Conservation (phyloP, 2,888 invertebrate species). For the Agrochola litura region DNA sequence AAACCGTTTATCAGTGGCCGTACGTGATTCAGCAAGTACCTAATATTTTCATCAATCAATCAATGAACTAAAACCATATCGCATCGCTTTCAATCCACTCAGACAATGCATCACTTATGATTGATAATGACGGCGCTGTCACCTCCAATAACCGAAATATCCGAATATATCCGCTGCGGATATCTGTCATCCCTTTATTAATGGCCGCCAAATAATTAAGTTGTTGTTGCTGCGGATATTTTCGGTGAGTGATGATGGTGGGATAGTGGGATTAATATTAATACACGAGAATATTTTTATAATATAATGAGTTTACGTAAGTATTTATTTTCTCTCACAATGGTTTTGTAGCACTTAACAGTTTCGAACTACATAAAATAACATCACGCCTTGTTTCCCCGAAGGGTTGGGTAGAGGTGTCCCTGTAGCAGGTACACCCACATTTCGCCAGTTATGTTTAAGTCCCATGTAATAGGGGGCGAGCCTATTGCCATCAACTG, state of each 20-base stretch:
- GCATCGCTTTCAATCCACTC: slow-evolving; percentile 4
- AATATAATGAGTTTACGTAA: background rate
- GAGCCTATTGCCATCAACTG: no score
- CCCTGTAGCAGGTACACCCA: no score
- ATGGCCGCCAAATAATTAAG: slow-evolving; percentile 37
- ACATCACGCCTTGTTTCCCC: no score
- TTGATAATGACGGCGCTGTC: slow-evolving; percentile 34
- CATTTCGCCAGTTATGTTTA: no score
- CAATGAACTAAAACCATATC: background rate
- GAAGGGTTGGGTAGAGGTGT: no score
- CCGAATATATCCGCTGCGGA: slow-evolving; percentile 38
- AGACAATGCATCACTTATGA: slow-evolving; percentile 29
- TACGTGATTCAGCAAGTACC: background rate
- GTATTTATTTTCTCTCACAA: background rate
- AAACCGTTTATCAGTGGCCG: background rate
- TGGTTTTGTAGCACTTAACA: background rate
- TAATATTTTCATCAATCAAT: background rate
- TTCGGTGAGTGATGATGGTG: slow-evolving; percentile 9
- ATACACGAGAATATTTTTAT: background rate
- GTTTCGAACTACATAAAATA: no score
- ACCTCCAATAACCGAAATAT: slow-evolving; percentile 38
- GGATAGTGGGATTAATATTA: background rate
- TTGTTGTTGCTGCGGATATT: slow-evolving; percentile 16
- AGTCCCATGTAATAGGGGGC: no score
- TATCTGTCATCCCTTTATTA: slow-evolving; percentile 43